Conservation (phyloP, 2,113 vertebrate genomes). For the Ursus arctos region DNA sequence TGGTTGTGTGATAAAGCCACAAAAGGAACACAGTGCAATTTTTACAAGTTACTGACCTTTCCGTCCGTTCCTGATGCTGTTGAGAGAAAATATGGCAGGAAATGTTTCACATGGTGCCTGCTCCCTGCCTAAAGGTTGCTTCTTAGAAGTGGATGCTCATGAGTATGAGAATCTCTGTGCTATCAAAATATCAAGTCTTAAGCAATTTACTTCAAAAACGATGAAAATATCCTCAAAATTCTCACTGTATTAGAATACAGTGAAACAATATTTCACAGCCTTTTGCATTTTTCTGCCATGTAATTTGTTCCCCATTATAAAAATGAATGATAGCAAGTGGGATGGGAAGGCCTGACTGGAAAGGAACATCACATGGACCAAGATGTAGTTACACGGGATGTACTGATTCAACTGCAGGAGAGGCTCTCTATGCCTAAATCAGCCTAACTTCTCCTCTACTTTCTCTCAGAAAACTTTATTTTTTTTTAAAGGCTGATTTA, state of each 20-base stretch:
- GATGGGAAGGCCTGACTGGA: neutral
- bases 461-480: constrained; percentile 15
- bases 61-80: neutral
- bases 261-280: neutral
- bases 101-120: neutral
- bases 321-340: neutral
- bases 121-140: neutral
- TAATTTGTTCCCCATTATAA: neutral
- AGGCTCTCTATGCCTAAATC: neutral
- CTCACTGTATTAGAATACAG: neutral
- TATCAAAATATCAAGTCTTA: neutral
- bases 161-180: neutral
- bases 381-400: neutral
- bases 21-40: neutral
- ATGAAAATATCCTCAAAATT: neutral
- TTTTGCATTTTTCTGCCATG: constrained; percentile 22
- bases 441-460: neutral
- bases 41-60: constrained; percentile 14
- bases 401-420: neutral
- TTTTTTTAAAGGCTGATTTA: neutral
- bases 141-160: constrained; percentile 21
- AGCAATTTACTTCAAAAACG: constrained; percentile 30
- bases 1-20: neutral
- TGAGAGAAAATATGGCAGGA: neutral
- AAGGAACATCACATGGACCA: neutral